A percentile compares a stretch with the other conserved stretches of the same genome.
phyloP scores from a whole-genome alignment of 2,113 vertebrate species.

The Erythrocebus patas region DNA sequence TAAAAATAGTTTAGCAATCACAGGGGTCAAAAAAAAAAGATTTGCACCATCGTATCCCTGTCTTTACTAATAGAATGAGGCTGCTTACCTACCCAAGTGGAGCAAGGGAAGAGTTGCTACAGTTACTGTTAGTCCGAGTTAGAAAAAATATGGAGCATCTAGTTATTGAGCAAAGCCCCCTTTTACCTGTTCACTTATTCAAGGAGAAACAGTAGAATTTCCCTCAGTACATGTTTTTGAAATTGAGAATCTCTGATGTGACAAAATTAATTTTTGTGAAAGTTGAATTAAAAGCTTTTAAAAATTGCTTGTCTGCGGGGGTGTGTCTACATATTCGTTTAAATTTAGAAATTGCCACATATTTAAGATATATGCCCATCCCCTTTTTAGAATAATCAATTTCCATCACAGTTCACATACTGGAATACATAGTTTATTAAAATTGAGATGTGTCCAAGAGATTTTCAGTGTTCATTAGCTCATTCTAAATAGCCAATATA shows the following conservation, averaged over 20 bases:
- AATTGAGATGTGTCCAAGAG: constrained; percentile 31
- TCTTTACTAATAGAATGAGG: background rate
- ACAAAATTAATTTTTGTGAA: background rate
- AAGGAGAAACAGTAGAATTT: background rate
- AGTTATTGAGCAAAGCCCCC: background rate
- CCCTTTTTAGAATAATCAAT: background rate
- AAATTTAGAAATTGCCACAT: background rate
- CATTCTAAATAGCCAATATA: constrained; percentile 53
- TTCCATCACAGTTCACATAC: background rate
- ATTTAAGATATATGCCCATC: background rate
- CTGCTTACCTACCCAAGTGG: background rate
- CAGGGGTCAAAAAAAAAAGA: background rate
- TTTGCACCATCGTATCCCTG: background rate
- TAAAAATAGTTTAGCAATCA: background rate
- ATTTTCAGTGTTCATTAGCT: background rate
- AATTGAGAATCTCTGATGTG: background rate
- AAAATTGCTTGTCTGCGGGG: background rate
- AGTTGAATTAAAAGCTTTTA: background rate
- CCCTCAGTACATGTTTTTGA: background rate
- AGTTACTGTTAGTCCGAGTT: background rate
- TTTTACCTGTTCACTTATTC: background rate
- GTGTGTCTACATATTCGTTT: background rate
- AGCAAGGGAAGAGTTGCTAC: background rate
- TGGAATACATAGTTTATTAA: background rate
- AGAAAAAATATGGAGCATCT: background rate